Base-by-base conservation (phyloP, 2,113 vertebrate genomes). In the Anolis sagrei region DNA sequence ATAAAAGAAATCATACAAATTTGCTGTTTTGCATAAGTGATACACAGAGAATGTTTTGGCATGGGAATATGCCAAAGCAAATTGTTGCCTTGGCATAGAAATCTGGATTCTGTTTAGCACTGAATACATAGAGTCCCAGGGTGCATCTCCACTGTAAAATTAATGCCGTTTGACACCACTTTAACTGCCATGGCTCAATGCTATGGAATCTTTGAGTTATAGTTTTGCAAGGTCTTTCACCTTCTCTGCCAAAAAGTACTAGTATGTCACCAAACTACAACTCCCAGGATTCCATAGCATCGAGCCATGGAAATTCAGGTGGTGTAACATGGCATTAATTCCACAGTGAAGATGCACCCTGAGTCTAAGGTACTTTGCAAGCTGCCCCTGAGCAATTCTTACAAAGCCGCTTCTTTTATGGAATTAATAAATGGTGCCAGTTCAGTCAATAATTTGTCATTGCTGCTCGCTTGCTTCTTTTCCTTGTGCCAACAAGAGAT, bases 361-460 rank as follows among this genome's bases (percentile, higher is more conserved):
- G 39, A 44, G 61, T 29, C 23, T 68, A 48, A 18, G 64, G 7
- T 9, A 10, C n/a, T 13, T 18, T 72, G 23, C 2, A 62, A 75
- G 72, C 39, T 27, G 14, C 16, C 13, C 5, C 25, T 23, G 29
- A 23, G 19, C 48, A 49, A 61, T n/a, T 73, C 4, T 66, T 34
- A 72, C 54, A 58, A 48, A 72, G 21, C 36, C 9, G 44, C 29
- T 64, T 29, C 54, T 44, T 82, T 62, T 11, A 36, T 74, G 7
- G 48, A 78, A 79, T 54, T n/a, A 58, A 78, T n/a, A 78, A 54
- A 77, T 21, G 74, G 44, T 66, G 27, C 68, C 34, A 44, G 32
- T 70, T 78, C 74, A 86, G 72, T 39, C 39, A 36, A 80, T 64
- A 75, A 82, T 73, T 64, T 34, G 72, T 39, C 62, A 68, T 44